These are phyloP conservation scores for Drosophila fungiperda DNA, from an alignment of 2,888 invertebrate species.

Conservation along the genomic window DNA sequence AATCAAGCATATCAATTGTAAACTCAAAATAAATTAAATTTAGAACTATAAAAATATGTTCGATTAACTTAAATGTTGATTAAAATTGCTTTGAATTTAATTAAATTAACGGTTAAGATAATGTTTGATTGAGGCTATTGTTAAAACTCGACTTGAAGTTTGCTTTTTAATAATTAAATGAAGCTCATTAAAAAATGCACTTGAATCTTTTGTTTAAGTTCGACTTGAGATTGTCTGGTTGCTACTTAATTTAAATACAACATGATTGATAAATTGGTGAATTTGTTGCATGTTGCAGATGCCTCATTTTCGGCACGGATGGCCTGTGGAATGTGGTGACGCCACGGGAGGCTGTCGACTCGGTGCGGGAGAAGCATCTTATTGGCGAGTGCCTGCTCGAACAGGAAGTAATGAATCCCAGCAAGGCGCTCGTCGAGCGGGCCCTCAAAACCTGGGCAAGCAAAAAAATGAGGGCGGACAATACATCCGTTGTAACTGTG, in stretches of 20 bases:
- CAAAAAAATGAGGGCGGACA: conserved; percentile 96
- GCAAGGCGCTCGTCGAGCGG: conserved; percentile 93
- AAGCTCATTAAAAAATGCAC: not conserved
- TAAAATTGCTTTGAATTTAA: not conserved
- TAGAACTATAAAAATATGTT: not conserved
- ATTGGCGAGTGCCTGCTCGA: conserved; percentile 77
- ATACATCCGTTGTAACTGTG: conserved; percentile 95
- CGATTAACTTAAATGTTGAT: not conserved
- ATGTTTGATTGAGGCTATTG: not conserved
- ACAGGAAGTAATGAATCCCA: conserved; percentile 89
- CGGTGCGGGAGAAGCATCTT: conserved; percentile 91
- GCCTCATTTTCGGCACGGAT: conserved; percentile 97
- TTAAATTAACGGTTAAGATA: not conserved
- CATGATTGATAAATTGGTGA: not conserved
- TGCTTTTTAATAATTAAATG: no score
- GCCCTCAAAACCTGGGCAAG: conserved; percentile 93
- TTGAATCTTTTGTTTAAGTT: not conserved
- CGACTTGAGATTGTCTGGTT: not conserved
- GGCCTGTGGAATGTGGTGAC: conserved; percentile 98
- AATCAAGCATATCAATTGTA: not conserved
- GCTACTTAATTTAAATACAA: not conserved
- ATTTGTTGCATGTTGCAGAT: conserved; percentile 86
- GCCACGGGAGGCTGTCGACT: conserved; percentile 92
- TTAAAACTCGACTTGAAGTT: not conserved
- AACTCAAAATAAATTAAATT: not conserved